Base-by-base conservation (phyloP, 2,888 invertebrate species). In the Tiphia femorata region DNA sequence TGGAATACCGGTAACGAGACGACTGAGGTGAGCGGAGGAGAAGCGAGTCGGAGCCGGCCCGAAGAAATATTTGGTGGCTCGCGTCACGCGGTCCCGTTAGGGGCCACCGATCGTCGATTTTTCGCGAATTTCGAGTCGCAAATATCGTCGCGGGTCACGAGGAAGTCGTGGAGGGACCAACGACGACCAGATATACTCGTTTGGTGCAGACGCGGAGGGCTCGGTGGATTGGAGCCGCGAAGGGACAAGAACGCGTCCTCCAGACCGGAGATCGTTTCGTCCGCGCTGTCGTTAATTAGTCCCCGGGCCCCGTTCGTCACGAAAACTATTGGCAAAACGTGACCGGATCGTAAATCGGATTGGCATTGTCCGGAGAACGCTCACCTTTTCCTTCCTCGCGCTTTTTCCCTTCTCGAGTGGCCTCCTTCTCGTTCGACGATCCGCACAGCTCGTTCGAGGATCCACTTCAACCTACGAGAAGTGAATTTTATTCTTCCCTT, bases 21-120 rank as follows among this genome's bases (percentile, higher is more conserved):
- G n/a, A n/a, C n/a, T n/a, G n/a, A n/a, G n/a, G n/a, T 8, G 27
- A 38, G 12, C 38, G 53, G 30, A 33, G 38, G 29, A 33, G 42
- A n/a, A n/a, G n/a, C n/a, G n/a, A 49, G 44, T 53, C 48, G 51
- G 38, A 38, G 38, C 35, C 4, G 20, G 21, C 17, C 30, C 49
- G 53, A 65, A 67, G 67, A 74, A 71, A 75, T 74, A 75, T 76
- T 75, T 72, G 52, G 67, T 58, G 49, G 63, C 56, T 73, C 68
- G 70, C 71, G 73, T 75, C 76, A 73, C 64, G 59, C 40, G 50
- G 61, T 73, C 65, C 77, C 77, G 76, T 78, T 78, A 78, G 49
- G 66, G 59, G 56, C 49, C 50, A 21, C 14, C 49, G 55, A 68
- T 68, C 53, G 63, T 47, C 58, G 68, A 66, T 69, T 68, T 75